Percentiles rank a stretch among this genome's conserved stretches.
These are phyloP conservation scores for Drosophila lowei DNA, from an alignment of 1,140 invertebrate genomes.

Conservation along the genomic window DNA sequence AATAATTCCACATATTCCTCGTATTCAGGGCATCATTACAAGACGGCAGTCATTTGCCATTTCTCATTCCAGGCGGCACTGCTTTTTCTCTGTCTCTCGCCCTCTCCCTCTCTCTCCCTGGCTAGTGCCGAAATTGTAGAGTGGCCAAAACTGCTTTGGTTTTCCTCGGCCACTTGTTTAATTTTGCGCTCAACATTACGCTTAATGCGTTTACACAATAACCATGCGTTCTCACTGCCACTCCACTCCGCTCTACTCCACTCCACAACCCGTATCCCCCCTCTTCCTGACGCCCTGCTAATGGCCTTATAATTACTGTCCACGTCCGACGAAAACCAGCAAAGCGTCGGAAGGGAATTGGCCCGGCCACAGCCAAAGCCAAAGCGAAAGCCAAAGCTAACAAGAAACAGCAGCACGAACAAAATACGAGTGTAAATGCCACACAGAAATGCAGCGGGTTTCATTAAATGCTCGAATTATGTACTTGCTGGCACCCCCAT, in stretches of 20 bases:
- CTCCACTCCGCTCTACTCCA: not conserved
- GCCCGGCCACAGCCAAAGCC: constrained; percentile 21
- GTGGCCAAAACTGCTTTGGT: no score
- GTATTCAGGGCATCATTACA: no score
- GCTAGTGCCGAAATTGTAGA: constrained; percentile 32
- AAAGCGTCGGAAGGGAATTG: constrained; percentile 58
- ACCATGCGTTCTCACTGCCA: constrained; percentile 56
- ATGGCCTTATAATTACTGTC: constrained; percentile 80
- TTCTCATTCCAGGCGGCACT: not conserved
- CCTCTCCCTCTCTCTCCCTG: not conserved
- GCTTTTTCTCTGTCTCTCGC: not conserved
- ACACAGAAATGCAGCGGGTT: constrained; percentile 44
- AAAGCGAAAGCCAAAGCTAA: constrained; percentile 31
- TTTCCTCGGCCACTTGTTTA: constrained; percentile 55
- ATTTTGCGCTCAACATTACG: constrained; percentile 69
- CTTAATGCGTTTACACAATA: constrained; percentile 80
- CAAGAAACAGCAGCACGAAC: constrained; percentile 40
- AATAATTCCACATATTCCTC: no score
- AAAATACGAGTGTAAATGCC: constrained; percentile 22
- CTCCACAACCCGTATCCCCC: not conserved
- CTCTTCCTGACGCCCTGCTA: constrained; percentile 52
- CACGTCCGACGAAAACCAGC: constrained; percentile 54
- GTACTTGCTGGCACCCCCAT: constrained; percentile 33
- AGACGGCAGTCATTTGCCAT: no score
- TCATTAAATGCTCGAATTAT: constrained; percentile 72